Percentiles rank a stretch among this genome's conserved stretches.
phyloP scores from a whole-genome alignment of 35 echinoderm and acorn worm species.

The Apostichopus parvimensis region DNA sequence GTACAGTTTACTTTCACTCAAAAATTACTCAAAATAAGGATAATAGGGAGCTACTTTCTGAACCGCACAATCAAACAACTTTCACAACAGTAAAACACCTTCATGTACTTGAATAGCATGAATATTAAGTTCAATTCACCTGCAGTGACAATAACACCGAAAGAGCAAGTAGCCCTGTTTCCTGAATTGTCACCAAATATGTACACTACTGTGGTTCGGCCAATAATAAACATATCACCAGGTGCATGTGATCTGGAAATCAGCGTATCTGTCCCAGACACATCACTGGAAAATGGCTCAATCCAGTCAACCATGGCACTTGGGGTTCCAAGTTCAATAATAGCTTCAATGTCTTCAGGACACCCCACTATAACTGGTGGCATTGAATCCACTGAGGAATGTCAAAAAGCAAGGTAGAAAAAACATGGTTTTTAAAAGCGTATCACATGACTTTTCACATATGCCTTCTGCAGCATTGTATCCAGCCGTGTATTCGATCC shows the following conservation, averaged over 20 bases:
- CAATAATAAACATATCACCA: conserved; percentile 39
- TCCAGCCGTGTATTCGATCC: too few relatives aligned
- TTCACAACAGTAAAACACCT: too few relatives aligned
- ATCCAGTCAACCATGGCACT: conserved; percentile 52
- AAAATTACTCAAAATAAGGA: too few relatives aligned
- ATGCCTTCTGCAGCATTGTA: too few relatives aligned
- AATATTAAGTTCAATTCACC: conserved; percentile 31
- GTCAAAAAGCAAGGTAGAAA: not conserved
- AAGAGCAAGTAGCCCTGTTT: conserved; percentile 56
- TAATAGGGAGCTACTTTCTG: too few relatives aligned
- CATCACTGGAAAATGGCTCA: conserved; percentile 58
- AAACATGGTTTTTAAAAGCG: too few relatives aligned
- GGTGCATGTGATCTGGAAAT: conserved; percentile 33
- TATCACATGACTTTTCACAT: too few relatives aligned
- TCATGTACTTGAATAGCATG: too few relatives aligned
- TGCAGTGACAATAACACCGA: conserved; percentile 59
- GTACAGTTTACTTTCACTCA: too few relatives aligned
- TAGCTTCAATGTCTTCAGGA: conserved; percentile 49
- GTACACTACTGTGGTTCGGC: conserved; percentile 34
- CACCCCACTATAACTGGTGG: conserved; percentile 60
- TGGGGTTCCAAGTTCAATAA: conserved; percentile 51
- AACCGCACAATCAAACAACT: too few relatives aligned
- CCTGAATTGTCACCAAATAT: conserved; percentile 51
- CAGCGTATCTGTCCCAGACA: conserved; percentile 50
- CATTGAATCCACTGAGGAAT: conserved; percentile 40